Evolutionary conservation across 35 echinoderm and acorn worm genomes (phyloP).

Genomic region (Ptychodera flava): DNA sequence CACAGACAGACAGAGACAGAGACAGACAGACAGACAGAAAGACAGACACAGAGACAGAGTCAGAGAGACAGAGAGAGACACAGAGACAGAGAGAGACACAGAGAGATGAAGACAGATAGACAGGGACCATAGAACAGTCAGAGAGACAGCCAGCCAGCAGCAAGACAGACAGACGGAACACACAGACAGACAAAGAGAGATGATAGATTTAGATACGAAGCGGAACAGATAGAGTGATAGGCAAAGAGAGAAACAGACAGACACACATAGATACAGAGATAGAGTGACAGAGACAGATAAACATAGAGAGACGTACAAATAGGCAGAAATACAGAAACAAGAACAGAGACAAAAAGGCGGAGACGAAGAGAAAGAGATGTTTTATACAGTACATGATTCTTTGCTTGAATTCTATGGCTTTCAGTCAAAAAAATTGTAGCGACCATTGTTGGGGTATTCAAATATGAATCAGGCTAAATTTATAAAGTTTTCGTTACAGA

Average conservation of each 20-base stretch:
- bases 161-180: background rate
- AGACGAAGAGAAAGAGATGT: too few species aligned
- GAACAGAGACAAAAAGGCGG: background rate
- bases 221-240: background rate
- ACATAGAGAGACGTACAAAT: background rate
- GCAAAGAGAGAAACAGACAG: background rate
- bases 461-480: too few species aligned
- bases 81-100: background rate
- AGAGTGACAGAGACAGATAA: background rate
- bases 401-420: too few species aligned
- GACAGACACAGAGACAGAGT: background rate
- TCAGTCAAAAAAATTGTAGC: too few species aligned
- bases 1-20: too few species aligned
- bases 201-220: background rate
- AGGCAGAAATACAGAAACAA: background rate
- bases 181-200: background rate
- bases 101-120: background rate
- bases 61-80: background rate
- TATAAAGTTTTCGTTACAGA: too few species aligned
- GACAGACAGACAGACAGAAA: too few species aligned
- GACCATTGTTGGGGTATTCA: too few species aligned
- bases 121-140: background rate
- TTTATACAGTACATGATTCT: too few species aligned
- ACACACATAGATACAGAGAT: background rate
- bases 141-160: background rate